These are phyloP conservation scores for Neosilurus hyrtlii DNA, from an alignment of 2,797 vertebrate species.

Conservation along the genomic window DNA sequence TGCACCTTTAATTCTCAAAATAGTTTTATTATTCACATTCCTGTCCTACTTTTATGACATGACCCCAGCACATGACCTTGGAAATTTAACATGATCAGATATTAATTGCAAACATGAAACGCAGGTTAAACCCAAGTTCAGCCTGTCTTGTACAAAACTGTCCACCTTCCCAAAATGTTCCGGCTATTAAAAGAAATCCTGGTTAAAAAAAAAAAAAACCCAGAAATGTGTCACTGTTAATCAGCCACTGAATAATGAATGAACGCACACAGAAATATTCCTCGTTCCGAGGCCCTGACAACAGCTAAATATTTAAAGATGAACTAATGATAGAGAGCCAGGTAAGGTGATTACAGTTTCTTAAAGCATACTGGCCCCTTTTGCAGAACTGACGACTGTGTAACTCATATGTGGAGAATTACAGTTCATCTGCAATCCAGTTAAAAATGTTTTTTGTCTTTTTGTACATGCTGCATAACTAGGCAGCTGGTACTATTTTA, in stretches of 20 bases:
- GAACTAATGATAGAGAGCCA: conserved; percentile 17
- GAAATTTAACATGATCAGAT: background rate
- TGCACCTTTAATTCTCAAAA: background rate
- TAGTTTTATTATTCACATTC: background rate
- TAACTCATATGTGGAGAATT: background rate
- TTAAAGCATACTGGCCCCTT: background rate
- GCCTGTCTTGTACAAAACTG: background rate
- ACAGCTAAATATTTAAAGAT: conserved; percentile 41
- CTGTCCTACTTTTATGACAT: background rate
- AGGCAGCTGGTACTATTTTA: too few relatives aligned
- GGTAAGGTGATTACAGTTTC: background rate
- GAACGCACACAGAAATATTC: conserved; percentile 16
- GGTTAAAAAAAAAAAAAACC: background rate
- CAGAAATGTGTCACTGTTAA: conserved; percentile 23
- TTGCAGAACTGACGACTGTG: background rate
- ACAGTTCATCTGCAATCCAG: background rate
- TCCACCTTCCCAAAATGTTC: background rate
- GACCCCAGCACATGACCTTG: background rate
- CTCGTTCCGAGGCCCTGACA: conserved; percentile 1
- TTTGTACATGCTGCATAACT: too few relatives aligned
- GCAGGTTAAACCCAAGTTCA: background rate
- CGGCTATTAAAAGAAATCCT: conserved; percentile 14
- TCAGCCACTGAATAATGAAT: conserved; percentile 40
- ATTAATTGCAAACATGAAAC: background rate
- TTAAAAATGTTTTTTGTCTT: too few relatives aligned